Percentiles rank a stretch among this genome's conserved stretches.
Evolutionary conservation across 2,888 invertebrate species (phyloP).

Genomic region (Artemia sinica): DNA sequence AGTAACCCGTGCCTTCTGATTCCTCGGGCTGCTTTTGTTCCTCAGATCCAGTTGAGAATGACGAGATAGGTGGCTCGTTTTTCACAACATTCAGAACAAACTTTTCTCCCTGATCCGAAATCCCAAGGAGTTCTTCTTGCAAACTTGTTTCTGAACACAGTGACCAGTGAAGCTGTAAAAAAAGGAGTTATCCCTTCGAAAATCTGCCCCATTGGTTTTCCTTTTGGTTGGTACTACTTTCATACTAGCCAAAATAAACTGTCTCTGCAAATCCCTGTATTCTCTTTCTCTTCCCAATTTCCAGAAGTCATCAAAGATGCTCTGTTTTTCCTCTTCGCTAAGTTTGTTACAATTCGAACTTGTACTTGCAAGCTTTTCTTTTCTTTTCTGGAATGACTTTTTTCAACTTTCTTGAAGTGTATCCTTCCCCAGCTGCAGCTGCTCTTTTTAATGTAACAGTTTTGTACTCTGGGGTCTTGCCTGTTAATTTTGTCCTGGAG

Average conservation of each 20-base stretch:
- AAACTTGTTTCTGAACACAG: background rate
- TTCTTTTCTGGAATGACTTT: background rate
- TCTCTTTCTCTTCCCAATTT: background rate
- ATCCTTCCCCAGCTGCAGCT: background rate
- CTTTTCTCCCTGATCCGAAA: no score
- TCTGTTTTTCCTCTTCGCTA: conserved; percentile 3
- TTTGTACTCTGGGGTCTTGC: conserved; percentile 10
- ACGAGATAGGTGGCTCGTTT: no score
- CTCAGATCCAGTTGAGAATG: no score
- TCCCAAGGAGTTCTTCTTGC: background rate
- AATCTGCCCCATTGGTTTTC: background rate
- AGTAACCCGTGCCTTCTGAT: background rate
- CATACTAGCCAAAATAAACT: conserved; percentile 10
- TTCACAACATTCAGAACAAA: no score
- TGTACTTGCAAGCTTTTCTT: background rate
- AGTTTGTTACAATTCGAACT: background rate
- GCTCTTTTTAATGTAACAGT: conserved; percentile 6
- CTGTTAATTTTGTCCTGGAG: background rate
- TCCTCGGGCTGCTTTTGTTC: no score
- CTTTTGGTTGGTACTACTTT: background rate
- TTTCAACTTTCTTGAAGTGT: background rate
- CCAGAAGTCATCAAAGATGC: conserved; percentile 10
- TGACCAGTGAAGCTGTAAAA: no score
- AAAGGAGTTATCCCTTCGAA: background rate
- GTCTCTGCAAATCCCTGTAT: background rate